Conservation (phyloP, 2,888 invertebrate genomes). For the Plutella xylostella region DNA sequence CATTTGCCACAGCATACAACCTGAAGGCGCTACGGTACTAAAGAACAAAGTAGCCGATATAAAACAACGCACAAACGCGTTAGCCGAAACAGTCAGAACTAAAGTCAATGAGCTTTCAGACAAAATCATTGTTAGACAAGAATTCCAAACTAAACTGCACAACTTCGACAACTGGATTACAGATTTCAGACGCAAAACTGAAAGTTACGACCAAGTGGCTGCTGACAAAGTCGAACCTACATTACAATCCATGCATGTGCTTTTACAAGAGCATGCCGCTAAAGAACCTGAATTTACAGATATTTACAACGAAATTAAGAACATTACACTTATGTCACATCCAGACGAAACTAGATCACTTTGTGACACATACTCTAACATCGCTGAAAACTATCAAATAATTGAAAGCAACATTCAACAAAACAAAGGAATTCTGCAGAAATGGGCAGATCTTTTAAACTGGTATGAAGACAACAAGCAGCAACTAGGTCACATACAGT, state of each 20-base stretch:
- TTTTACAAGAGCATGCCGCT: conserved; percentile 87
- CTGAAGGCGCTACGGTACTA: conserved; percentile 79
- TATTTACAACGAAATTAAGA: conserved; percentile 87
- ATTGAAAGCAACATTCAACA: conserved; percentile 79
- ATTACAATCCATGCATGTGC: conserved; percentile 81
- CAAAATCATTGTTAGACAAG: conserved; percentile 83
- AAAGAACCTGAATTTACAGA: conserved; percentile 82
- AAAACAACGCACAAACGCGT: conserved; percentile 77
- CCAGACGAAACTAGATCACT: conserved; percentile 80
- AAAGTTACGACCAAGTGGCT: conserved; percentile 83
- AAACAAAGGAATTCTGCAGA: conserved; percentile 80
- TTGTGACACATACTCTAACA: conserved; percentile 79
- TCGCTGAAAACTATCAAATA: conserved; percentile 82
- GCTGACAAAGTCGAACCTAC: conserved; percentile 84
- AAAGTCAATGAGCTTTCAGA: conserved; percentile 86
- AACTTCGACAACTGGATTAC: conserved; percentile 87
- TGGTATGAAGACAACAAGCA: conserved; percentile 86
- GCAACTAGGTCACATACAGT: conserved; percentile 83
- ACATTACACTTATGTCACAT: conserved; percentile 76
- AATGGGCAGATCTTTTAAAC: conserved; percentile 85
- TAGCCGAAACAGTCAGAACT: conserved; percentile 81
- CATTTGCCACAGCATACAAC: conserved; percentile 79
- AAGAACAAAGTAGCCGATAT: conserved; percentile 80
- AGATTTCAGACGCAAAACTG: conserved; percentile 76
- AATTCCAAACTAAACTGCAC: conserved; percentile 82